Evolutionary conservation across 1,140 invertebrate genomes (phyloP), one percentile per base, ranked within the genome.

Genomic region (Battus philenor): DNA sequence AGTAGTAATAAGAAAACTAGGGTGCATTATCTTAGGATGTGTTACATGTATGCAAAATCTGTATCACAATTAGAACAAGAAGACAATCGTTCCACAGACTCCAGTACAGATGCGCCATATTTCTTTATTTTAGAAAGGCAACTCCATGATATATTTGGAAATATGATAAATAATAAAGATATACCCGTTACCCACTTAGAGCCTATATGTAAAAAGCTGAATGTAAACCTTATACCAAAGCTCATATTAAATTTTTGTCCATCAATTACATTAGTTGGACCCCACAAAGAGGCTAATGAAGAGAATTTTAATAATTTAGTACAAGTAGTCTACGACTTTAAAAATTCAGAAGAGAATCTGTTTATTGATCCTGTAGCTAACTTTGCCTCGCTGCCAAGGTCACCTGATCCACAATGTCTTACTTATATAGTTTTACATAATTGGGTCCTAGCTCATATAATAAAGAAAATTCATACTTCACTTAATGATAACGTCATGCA

Each of bases 201-300:
- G 47, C 70, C 78, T 1, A 76, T 87, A 43, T 87, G 82, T 51
- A 87, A 82, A 47, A 86, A 79, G 43, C 57, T 87, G 27, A 84
- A 85, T 17, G 76, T 87, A 0, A 85, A 86, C 59, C 56, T 86
- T 4, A 85, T 86, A 50, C 83, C 83, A 8, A 87, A 87, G 50
- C 50, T 87, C 0, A 84, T 86, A 32, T 48, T 87, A n/a, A 86
- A 86, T 50, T 86, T 82, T 50, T 87, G 86, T 39, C 80, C 83
- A 0, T 71, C 75, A 2, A 83, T 86, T 10, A 66, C 76, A 11
- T 69, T 85, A 38, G 54, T 66, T 0, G 63, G 57, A 2, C 49
- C 63, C 0, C 57, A 71, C 18, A 78, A 66, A 47, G 72, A 70
- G 45, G 68, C 73, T 0, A 66, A 33, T 0, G 76, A 82, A 45